A percentile compares a stretch with the other conserved stretches of the same genome.
phyloP scores from a whole-genome alignment of 2,797 vertebrate genomes.

The Accipiter superciliosus region DNA sequence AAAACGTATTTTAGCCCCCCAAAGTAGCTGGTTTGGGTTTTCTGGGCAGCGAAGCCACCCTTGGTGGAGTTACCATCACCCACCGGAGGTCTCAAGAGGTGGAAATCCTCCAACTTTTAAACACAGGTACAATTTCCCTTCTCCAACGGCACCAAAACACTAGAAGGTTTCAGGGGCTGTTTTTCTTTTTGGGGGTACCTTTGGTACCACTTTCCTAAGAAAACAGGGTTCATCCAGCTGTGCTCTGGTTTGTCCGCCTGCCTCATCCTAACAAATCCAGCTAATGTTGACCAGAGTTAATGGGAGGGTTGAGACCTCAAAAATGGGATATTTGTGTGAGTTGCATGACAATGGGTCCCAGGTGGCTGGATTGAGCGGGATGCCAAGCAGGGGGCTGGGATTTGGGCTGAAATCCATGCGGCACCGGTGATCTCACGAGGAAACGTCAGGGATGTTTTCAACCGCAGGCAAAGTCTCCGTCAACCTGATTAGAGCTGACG shows the following conservation, averaged over 20 bases:
- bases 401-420: rapidly evolving
- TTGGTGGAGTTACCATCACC: background rate
- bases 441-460: rapidly evolving
- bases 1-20: background rate
- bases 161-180: rapidly evolving
- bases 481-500: rapidly evolving
- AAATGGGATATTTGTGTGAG: background rate
- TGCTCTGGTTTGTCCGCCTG: background rate
- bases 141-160: background rate
- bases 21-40: background rate
- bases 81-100: rapidly evolving
- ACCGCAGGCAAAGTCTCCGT: rapidly evolving
- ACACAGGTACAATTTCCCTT: background rate
- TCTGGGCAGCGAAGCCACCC: background rate
- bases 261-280: background rate
- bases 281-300: rapidly evolving
- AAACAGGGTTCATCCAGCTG: background rate
- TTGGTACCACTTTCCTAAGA: background rate
- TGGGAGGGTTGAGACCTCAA: background rate
- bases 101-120: background rate
- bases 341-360: background rate
- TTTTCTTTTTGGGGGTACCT: background rate
- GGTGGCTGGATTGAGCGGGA: background rate
- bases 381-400: background rate
- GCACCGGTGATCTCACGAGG: rapidly evolving